Evolutionary conservation across 2,797 vertebrate genomes (phyloP), one percentile per base, ranked within the genome.

Genomic region (Champsocephalus esox): DNA sequence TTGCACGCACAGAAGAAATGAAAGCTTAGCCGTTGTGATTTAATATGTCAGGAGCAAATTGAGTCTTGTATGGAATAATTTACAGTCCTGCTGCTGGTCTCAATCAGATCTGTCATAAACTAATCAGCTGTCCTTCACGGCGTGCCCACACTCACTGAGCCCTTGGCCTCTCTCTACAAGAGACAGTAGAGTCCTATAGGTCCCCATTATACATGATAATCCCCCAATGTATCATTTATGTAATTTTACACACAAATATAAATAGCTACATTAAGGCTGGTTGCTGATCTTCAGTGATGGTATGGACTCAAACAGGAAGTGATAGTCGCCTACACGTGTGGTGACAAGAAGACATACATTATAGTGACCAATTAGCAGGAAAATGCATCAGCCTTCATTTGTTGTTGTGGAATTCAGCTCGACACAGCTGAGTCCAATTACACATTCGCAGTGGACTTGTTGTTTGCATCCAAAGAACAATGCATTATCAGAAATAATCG

Each of bases 31-130:
- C 46, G 60, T 64, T 81, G 75, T 93, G 86, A 95, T 94, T 92
- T 83, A 91, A 94, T 94, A 87, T 91, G 79, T 80, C 82, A 66
- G 14, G 79, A 86, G 83, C 84, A 92, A 93, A 94, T 90, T 92
- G 89, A 91, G 83, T 91, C 77, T 81, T 48, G 38, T 67, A 59
- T 66, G 78, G 86, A 89, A 87, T 92, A 80, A 91, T 89, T 92
- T 71, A 82, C 83, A 82, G 82, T 72, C 77, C 73, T 72, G 73
- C 79, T 86, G 71, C 80, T 87, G 80, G 83, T 75, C 85, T 87
- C 82, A 79, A 84, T 93, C 85, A 89, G 68, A 82, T 81, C 66
- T 81, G 81, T 81, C 77, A 73, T 70, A 83, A 84, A 91, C 46
- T 1, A 80, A 83, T 88, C 74, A 85, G 55, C 66, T 58, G 66